A percentile compares a stretch with the other conserved stretches of the same genome.
These are phyloP conservation scores for Anagrus nilaparvatae DNA, from an alignment of 1,140 invertebrate species.

Conservation along the genomic window DNA sequence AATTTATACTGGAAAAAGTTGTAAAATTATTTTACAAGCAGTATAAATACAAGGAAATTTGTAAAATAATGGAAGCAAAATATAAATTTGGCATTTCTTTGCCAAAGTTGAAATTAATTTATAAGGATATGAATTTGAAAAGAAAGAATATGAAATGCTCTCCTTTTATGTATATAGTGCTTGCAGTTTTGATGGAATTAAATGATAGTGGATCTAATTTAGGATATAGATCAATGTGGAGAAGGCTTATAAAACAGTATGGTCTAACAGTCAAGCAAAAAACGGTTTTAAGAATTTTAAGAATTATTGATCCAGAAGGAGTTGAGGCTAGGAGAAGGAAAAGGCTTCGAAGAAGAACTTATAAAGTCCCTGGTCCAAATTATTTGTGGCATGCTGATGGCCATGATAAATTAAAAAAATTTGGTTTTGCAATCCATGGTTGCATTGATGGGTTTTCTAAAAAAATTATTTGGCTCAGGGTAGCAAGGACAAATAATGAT, in stretches of 20 bases:
- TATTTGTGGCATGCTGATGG: conserved; percentile 25
- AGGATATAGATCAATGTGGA: conserved; percentile 9
- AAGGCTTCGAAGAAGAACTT: conserved; percentile 16
- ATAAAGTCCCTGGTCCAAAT: conserved; percentile 21
- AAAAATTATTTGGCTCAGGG: conserved; percentile 23
- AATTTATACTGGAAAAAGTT: no score
- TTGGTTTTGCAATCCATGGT: conserved; percentile 23
- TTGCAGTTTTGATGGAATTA: not conserved
- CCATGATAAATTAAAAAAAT: conserved; percentile 29
- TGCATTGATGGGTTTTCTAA: conserved; percentile 28
- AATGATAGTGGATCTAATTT: conserved; percentile 4
- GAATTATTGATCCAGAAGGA: conserved; percentile 11
- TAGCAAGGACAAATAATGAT: conserved; percentile 22
- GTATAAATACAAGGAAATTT: no score
- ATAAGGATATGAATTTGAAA: no score
- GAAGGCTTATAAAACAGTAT: conserved; percentile 1
- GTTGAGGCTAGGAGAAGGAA: conserved; percentile 6
- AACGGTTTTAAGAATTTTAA: conserved; percentile 2
- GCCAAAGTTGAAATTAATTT: no score
- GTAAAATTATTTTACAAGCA: no score
- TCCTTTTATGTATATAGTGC: not conserved
- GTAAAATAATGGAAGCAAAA: no score
- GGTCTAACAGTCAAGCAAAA: not conserved
- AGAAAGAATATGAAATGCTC: not conserved
- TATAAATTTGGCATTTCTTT: no score